Conservation (phyloP, 2,113 vertebrate genomes). For the Pelecanoides urinatrix region DNA sequence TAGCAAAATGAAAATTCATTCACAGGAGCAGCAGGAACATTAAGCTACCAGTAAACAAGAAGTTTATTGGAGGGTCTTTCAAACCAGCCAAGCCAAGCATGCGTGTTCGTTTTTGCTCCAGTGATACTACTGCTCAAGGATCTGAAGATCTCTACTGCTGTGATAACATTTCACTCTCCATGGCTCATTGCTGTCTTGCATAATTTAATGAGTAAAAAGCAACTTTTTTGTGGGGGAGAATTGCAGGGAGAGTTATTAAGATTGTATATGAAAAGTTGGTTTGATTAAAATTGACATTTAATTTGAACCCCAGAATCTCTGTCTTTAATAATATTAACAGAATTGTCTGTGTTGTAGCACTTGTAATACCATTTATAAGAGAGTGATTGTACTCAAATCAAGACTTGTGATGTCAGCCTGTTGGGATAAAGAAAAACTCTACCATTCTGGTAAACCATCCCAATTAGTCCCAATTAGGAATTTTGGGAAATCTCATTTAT, state of each 20-base stretch:
- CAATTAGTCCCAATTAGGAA: background rate
- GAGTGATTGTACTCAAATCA: background rate
- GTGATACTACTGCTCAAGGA: background rate
- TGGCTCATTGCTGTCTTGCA: background rate
- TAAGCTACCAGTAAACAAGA: background rate
- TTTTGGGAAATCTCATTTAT: background rate
- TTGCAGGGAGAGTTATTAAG: accelerated
- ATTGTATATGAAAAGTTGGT: background rate
- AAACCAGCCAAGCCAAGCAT: background rate
- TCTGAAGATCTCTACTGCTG: background rate
- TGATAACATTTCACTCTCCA: background rate
- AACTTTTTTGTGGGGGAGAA: background rate
- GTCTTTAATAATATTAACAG: background rate
- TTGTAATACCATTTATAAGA: background rate
- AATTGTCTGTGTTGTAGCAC: background rate
- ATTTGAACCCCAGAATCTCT: background rate
- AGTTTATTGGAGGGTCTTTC: background rate
- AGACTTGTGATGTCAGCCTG: background rate
- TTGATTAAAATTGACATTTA: background rate
- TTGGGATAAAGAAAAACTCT: background rate
- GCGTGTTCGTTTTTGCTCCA: background rate
- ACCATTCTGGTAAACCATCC: background rate
- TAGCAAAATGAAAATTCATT: background rate
- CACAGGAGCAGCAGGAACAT: background rate
- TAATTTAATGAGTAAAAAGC: background rate